These are phyloP conservation scores for Piprites chloris DNA, from an alignment of 2,113 vertebrate genomes.

Conservation along the genomic window DNA sequence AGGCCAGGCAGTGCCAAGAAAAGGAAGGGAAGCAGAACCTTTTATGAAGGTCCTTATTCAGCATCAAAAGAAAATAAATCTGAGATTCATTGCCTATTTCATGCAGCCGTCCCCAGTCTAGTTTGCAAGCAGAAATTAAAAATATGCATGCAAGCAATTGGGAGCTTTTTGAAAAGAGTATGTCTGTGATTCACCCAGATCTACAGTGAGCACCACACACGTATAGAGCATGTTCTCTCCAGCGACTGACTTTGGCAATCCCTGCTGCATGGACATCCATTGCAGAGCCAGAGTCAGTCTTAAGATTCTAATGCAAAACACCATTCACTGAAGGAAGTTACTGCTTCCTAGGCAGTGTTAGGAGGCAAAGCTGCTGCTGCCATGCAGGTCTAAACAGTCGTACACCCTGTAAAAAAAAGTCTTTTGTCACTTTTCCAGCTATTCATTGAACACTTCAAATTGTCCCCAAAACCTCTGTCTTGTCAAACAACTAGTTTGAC, in stretches of 20 bases:
- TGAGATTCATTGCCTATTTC: not conserved
- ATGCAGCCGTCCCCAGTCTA: not conserved
- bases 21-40: not conserved
- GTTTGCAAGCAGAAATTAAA: not conserved
- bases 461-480: not conserved
- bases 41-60: not conserved
- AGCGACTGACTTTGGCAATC: not conserved
- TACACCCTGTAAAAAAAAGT: not conserved
- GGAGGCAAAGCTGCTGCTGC: not conserved
- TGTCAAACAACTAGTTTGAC: not conserved
- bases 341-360: not conserved
- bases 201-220: not conserved
- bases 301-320: not conserved
- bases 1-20: not conserved
- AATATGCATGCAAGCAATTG: not conserved
- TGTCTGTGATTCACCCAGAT: not conserved
- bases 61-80: not conserved
- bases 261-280: not conserved
- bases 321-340: not conserved
- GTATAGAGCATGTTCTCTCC: accelerated
- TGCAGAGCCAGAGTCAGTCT: not conserved
- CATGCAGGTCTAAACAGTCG: not conserved
- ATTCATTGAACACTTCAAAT: not conserved
- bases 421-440: not conserved
- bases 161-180: not conserved